A percentile compares a stretch with the other conserved stretches of the same genome.
These are phyloP conservation scores for Lepidurus couesii DNA, from an alignment of 1,140 invertebrate genomes.

Conservation along the genomic window DNA sequence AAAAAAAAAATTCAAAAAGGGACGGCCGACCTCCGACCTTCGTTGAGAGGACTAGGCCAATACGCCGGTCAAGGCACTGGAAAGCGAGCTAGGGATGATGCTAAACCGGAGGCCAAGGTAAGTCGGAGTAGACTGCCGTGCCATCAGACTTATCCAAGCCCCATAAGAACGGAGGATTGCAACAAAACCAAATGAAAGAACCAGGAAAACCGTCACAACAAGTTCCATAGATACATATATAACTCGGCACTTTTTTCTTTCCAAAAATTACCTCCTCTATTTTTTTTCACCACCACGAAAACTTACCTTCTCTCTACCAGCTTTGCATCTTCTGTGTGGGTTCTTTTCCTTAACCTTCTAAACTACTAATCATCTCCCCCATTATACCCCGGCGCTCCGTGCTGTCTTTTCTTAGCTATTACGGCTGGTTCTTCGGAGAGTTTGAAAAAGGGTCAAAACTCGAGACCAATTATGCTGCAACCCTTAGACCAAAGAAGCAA, in stretches of 20 bases:
- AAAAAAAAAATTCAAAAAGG: too few species aligned
- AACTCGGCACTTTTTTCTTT: neutral
- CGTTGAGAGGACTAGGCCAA: neutral
- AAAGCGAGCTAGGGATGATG: neutral
- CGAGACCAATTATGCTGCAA: too few species aligned
- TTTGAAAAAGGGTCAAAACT: too few species aligned
- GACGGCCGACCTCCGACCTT: neutral
- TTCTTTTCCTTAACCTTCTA: too few species aligned
- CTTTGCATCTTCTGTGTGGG: too few species aligned
- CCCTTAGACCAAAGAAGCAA: too few species aligned
- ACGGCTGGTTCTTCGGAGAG: too few species aligned
- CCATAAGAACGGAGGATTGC: neutral
- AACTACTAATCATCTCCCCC: too few species aligned
- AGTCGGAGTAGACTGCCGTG: neutral
- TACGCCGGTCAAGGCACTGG: neutral
- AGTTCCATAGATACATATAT: neutral
- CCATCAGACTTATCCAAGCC: neutral
- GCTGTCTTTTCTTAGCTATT: too few species aligned
- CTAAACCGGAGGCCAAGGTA: neutral
- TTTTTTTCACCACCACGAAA: neutral
- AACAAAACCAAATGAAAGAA: neutral
- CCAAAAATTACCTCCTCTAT: neutral
- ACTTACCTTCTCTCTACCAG: too few species aligned
- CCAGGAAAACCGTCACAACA: constrained; percentile 9
- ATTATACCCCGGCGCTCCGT: too few species aligned